These are phyloP conservation scores for Melanargia galathea DNA, from an alignment of 2,888 invertebrate species.

Conservation along the genomic window DNA sequence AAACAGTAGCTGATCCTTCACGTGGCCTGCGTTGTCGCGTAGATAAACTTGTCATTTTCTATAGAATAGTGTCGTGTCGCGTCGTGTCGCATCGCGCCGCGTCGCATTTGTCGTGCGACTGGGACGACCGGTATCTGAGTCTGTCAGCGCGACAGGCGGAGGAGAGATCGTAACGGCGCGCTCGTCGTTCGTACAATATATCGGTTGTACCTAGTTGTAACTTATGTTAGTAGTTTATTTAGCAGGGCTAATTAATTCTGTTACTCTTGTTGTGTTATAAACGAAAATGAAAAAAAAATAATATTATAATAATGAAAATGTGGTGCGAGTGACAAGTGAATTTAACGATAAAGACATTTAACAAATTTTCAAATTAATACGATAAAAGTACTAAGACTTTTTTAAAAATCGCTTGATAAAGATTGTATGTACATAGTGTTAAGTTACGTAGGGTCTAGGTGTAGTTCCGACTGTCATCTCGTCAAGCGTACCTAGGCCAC, in stretches of 20 bases:
- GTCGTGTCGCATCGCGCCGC: too few species aligned
- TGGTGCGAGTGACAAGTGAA: slow-evolving; percentile 78
- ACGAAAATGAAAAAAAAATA: slow-evolving; percentile 55
- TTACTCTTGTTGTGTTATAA: slow-evolving; percentile 71
- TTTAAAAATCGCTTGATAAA: slow-evolving; percentile 76
- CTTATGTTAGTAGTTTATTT: slow-evolving; percentile 67
- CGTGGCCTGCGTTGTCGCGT: too few species aligned
- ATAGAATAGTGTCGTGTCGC: too few species aligned
- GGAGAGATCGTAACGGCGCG: slow-evolving; percentile 21
- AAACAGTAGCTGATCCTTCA: too few species aligned
- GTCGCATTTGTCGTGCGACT: too few species aligned
- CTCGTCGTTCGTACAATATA: slow-evolving; percentile 56
- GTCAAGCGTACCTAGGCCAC: too few species aligned
- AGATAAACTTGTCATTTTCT: too few species aligned
- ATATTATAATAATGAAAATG: slow-evolving; percentile 56
- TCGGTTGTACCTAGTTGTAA: slow-evolving; percentile 73
- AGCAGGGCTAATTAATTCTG: slow-evolving; percentile 72
- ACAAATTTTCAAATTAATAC: slow-evolving; percentile 81
- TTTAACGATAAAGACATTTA: slow-evolving; percentile 78
- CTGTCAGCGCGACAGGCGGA: background rate
- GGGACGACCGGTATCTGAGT: too few species aligned
- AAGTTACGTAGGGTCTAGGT: slow-evolving; percentile 61
- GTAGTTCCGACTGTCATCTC: slow-evolving; percentile 2
- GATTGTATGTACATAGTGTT: slow-evolving; percentile 78
- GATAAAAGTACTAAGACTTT: slow-evolving; percentile 80